phyloP scores from a whole-genome alignment of 2,797 vertebrate species.

The Acrossocheilus fasciatus region DNA sequence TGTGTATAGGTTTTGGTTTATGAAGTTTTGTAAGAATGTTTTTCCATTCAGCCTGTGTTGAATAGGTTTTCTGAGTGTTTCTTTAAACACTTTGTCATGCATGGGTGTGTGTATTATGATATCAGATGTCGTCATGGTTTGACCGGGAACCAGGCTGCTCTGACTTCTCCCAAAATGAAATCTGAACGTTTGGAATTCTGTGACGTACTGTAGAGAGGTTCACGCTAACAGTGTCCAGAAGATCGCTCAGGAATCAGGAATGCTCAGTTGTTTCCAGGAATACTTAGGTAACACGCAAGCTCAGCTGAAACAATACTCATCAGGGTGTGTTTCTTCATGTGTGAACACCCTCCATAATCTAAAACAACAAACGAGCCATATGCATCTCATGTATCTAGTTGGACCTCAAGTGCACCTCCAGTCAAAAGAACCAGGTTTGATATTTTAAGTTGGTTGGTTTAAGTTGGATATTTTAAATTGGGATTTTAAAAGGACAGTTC shows the following conservation, averaged over 20 bases:
- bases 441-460: neutral
- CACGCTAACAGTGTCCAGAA: constrained; percentile 68
- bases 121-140: constrained; percentile 36
- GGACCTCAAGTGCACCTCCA: constrained; percentile 9
- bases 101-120: constrained; percentile 38
- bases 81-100: neutral
- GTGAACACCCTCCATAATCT: constrained; percentile 16
- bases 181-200: constrained; percentile 66
- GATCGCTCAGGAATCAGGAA: constrained; percentile 54
- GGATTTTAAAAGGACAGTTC: neutral
- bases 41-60: neutral
- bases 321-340: constrained; percentile 18
- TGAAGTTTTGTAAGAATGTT: neutral
- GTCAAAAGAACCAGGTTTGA: neutral
- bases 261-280: constrained; percentile 70
- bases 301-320: constrained; percentile 73
- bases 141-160: constrained; percentile 57
- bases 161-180: constrained; percentile 47
- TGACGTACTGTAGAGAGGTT: constrained; percentile 60
- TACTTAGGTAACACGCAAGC: constrained; percentile 60
- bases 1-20: too few species aligned
- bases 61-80: neutral
- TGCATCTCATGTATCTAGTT: constrained; percentile 24
- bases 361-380: constrained; percentile 23
- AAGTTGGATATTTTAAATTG: neutral